Percentiles rank a stretch among this genome's conserved stretches.
phyloP scores from a whole-genome alignment of 2,113 vertebrate genomes.

The Mohoua ochrocephala region DNA sequence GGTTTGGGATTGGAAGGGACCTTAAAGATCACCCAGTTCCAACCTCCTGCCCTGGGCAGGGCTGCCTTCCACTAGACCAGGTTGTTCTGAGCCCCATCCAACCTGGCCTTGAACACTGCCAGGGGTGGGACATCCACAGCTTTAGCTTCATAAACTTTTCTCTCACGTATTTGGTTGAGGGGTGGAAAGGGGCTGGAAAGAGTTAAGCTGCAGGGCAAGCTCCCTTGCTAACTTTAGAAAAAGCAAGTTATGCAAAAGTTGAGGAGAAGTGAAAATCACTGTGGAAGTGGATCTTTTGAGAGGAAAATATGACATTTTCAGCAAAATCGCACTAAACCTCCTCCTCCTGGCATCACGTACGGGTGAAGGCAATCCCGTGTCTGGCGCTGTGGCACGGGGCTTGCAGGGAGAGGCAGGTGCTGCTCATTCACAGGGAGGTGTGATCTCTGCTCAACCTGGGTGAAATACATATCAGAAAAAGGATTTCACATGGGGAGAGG shows the following conservation, averaged over 20 bases:
- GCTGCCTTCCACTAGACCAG: background rate
- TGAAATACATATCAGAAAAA: background rate
- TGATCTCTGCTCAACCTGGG: background rate
- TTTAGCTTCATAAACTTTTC: background rate
- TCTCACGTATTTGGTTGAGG: background rate
- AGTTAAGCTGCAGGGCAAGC: background rate
- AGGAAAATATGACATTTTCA: background rate
- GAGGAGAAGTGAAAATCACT: background rate
- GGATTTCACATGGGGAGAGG: background rate
- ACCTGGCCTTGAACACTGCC: background rate
- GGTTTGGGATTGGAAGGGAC: background rate
- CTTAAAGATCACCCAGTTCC: background rate
- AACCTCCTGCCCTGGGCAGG: background rate
- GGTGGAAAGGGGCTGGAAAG: background rate
- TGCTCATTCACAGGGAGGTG: background rate
- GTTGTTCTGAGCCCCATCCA: background rate
- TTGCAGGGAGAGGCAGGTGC: background rate
- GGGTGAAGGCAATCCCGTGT: accelerated
- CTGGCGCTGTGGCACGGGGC: background rate
- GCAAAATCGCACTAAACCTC: background rate
- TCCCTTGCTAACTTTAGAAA: background rate
- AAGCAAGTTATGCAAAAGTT: background rate
- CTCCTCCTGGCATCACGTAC: accelerated
- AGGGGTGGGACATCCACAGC: background rate
- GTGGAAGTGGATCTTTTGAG: background rate